Conservation (phyloP, 1,140 invertebrate species). For the Trinorchestia longiramus region DNA sequence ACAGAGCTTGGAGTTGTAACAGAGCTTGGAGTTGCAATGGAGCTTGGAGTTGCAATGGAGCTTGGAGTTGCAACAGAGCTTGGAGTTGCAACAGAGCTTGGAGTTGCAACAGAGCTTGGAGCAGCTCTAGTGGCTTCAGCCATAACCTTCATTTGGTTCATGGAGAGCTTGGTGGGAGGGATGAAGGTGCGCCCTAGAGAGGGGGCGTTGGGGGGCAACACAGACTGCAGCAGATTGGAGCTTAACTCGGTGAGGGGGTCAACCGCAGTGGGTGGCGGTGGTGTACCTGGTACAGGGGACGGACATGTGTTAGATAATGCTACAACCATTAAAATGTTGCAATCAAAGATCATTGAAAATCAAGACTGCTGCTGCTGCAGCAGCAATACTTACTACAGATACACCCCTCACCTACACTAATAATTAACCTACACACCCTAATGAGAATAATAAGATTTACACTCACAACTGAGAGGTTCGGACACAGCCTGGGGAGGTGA, state of each 20-base stretch:
- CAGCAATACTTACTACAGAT: no score
- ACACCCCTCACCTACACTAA: no score
- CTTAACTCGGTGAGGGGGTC: slow-evolving; percentile 83
- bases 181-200: slow-evolving; percentile 71
- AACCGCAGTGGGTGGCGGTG: slow-evolving; percentile 72
- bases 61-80: not conserved
- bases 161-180: slow-evolving; percentile 76
- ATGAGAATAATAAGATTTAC: slow-evolving; percentile 70
- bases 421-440: no score
- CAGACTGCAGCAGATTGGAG: slow-evolving; percentile 80
- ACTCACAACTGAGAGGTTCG: slow-evolving; percentile 59
- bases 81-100: not conserved
- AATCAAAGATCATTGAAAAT: no score
- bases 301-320: no score
- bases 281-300: no score
- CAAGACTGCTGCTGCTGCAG: no score
- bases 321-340: no score
- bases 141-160: slow-evolving; percentile 76
- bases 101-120: not conserved
- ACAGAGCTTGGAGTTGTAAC: no score
- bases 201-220: slow-evolving; percentile 72
- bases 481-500: not conserved
- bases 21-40: no score
- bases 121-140: slow-evolving; percentile 55
- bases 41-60: no score